Evolutionary conservation across 2,888 invertebrate species (phyloP).

Genomic region (Athalia rosae): DNA sequence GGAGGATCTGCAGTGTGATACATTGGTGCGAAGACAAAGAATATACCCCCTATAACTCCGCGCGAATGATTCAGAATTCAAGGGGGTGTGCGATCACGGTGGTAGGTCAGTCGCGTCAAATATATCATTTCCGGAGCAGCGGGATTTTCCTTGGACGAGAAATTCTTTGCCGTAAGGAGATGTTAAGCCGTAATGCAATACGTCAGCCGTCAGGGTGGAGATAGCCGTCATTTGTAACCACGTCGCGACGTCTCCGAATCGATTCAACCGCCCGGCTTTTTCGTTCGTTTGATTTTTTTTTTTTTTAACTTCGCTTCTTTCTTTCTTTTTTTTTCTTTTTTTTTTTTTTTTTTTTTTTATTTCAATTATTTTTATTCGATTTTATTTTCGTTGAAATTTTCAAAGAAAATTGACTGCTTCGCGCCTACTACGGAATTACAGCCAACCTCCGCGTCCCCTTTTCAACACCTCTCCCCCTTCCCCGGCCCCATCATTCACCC

Average conservation of each 20-base stretch:
- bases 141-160: slow-evolving; percentile 52
- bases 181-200: slow-evolving; percentile 46
- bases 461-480: neutral
- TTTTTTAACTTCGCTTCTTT: neutral
- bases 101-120: slow-evolving; percentile 53
- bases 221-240: slow-evolving; percentile 47
- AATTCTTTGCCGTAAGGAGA: slow-evolving; percentile 50
- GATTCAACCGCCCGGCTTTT: slow-evolving; percentile 19
- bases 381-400: neutral
- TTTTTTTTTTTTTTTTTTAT: too few species aligned
- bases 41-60: neutral
- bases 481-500: neutral
- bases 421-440: slow-evolving; percentile 13
- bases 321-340: too few species aligned
- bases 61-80: slow-evolving; percentile 30
- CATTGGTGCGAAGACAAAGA: slow-evolving; percentile 40
- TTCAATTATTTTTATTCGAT: too few species aligned
- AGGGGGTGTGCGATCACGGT: slow-evolving; percentile 32
- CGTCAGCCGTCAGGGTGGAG: slow-evolving; percentile 46
- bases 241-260: slow-evolving; percentile 38
- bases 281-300: slow-evolving; percentile 14
- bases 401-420: slow-evolving; percentile 29
- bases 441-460: too few species aligned
- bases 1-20: neutral
- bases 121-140: slow-evolving; percentile 55